A percentile compares a stretch with the other conserved stretches of the same genome.
phyloP scores from a whole-genome alignment of 2,888 invertebrate species.

The Steinernema carpocapsae region DNA sequence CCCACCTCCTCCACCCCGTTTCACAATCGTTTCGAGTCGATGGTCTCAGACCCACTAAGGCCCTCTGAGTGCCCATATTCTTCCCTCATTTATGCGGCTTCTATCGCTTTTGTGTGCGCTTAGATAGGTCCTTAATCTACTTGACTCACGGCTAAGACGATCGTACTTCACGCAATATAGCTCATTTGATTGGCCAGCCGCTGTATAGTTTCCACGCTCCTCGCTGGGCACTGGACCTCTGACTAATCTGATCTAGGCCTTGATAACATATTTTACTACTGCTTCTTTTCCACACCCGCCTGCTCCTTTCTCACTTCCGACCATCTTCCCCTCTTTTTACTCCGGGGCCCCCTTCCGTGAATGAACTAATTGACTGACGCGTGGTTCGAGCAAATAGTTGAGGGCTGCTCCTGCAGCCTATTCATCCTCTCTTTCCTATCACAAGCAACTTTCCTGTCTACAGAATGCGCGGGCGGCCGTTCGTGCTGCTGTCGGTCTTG shows the following conservation, averaged over 20 bases:
- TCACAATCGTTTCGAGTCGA: not conserved
- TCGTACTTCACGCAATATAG: slow-evolving; percentile 6
- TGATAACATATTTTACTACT: slow-evolving; percentile 17
- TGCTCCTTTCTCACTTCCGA: not conserved
- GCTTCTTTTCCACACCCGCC: slow-evolving; percentile 19
- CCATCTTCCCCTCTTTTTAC: slow-evolving; percentile 32
- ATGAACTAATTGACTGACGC: no score
- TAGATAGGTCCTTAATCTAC: slow-evolving; percentile 6
- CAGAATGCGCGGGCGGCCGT: slow-evolving; percentile 25
- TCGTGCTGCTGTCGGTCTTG: slow-evolving; percentile 24
- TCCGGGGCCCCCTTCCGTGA: slow-evolving; percentile 15
- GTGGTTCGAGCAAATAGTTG: slow-evolving; percentile 33
- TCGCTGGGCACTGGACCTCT: not conserved
- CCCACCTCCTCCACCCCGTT: slow-evolving; percentile 32
- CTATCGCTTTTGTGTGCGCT: slow-evolving; percentile 25
- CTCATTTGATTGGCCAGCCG: slow-evolving; percentile 14
- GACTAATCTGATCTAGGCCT: not conserved
- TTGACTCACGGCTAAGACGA: slow-evolving; percentile 17
- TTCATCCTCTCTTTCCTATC: not conserved
- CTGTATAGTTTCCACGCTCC: slow-evolving; percentile 23
- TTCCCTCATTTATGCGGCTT: slow-evolving; percentile 5
- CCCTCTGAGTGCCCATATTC: slow-evolving; percentile 25
- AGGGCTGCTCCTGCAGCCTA: not conserved
- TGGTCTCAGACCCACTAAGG: slow-evolving; percentile 5
- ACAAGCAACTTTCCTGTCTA: not conserved